Base-by-base conservation (phyloP, 2,888 invertebrate genomes). In the Lacanobia oleracea region DNA sequence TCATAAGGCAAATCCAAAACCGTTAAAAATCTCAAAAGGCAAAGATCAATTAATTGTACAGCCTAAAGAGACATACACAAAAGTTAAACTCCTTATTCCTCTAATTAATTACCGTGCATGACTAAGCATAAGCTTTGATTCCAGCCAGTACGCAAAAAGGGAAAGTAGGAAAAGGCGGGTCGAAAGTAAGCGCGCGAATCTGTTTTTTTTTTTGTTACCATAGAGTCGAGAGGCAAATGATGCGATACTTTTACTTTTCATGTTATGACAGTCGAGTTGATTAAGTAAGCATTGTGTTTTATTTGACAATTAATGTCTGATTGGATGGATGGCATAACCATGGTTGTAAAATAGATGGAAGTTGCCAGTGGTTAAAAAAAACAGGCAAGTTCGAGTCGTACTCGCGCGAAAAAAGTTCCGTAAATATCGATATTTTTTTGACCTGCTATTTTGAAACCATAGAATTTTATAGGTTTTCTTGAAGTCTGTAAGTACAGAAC, bases 41-140 rank as follows among this genome's bases (percentile, higher is more conserved):
- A 48, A 40, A n/a, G 50, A 48, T n/a, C 56, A n/a, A 45, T 77
- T 33, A 40, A 40, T 1, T 10, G 16, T 37, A 56, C 27, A 37
- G 21, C 21, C 48, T 51, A 51, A 53, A 65, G 10, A 50, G n/a
- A 12, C 18, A 48, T 18, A 73, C 63, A 73, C 60, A 63, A 76
- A 74, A 78, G 77, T 77, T 18, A 1, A 82, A 79, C 60, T 27
- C 56, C 43, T 69, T 57, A 37, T 71, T 67, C 65, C 16, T 48
- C 51, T 60, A 50, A 57, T 84, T 75, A 75, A 82, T 91, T 86
- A 89, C 77, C 67, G 70, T 75, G 83, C 86, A 91, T 91, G 92
- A 91, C 88, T 88, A 82, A 66, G 84, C 88, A 79, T 70, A 79
- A 64, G 81, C 87, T 76, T 68, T 80, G 81, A 77, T 51, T 64